A percentile compares a stretch with the other conserved stretches of the same genome.
Evolutionary conservation across 2,888 invertebrate genomes (phyloP).

Genomic region (Archips xylosteana): DNA sequence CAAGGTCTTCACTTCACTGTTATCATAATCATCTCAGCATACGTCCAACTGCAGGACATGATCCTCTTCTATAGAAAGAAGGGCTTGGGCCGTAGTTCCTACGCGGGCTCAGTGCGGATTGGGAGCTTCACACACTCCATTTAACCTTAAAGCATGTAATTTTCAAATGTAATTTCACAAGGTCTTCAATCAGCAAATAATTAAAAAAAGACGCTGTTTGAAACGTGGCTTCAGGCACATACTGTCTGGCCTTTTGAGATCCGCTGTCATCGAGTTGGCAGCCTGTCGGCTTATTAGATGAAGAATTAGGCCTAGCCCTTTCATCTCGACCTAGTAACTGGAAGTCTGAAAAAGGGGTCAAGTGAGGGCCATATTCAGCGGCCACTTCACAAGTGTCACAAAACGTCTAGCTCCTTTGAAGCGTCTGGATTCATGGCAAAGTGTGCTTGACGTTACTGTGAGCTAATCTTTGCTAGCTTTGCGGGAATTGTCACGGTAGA

Average conservation of each 20-base stretch:
- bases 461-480: conserved; percentile 36
- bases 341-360: conserved; percentile 61
- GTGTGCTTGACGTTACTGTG: conserved; percentile 43
- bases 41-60: no score
- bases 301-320: conserved; percentile 29
- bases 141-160: no score
- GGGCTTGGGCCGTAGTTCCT: no score
- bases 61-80: no score
- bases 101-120: no score
- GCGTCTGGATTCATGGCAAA: conserved; percentile 35
- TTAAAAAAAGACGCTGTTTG: background rate
- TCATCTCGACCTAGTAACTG: conserved; percentile 57
- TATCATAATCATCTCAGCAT: no score
- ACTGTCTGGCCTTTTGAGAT: background rate
- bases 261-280: background rate
- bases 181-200: background rate
- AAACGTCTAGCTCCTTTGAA: conserved; percentile 46
- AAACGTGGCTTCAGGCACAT: background rate
- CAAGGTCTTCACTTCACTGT: no score
- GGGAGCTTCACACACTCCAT: no score
- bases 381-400: conserved; percentile 48
- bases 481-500: background rate
- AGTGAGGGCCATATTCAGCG: conserved; percentile 51
- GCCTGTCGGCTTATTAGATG: conserved; percentile 16
- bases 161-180: background rate